Base-by-base conservation (phyloP, 1,140 invertebrate genomes). In the Achatina immaculata region DNA sequence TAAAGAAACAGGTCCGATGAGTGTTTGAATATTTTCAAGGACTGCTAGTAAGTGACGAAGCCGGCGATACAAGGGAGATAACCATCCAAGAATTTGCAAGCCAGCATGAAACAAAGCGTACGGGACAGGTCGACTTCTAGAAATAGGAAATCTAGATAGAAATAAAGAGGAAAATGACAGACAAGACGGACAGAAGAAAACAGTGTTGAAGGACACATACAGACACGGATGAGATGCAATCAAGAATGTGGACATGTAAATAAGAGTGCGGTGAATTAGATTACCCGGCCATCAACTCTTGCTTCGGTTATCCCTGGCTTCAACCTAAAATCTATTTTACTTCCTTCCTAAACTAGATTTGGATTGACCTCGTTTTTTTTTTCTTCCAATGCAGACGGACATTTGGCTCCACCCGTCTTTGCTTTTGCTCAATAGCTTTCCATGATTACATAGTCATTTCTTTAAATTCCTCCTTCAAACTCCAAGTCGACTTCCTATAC, bases 221-320 rank as follows among this genome's bases (percentile, higher is more conserved):
- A 40, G 43, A 31, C 71, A 48, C n/a, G 42, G 28, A 36, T 28
- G 74, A 36, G 74, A 76, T 34, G 74, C 74, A 76, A 76, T 76
- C 74, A 65, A 38, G 36, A 34, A 43, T 55, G 51, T 76, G 74
- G 74, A 76, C 51, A 76, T 76, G 74, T 76, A 76, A 76, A 76
- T 76, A 76, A 55, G 48, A 43, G 11, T 2, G 55, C 3, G 21
- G 36, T 62, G 74, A 76, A 76, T 76, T 65, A 55, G 51, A 76
- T 76, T 76, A 76, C 48, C 34, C 16, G 28, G 74, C 48, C 74
- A 76, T 76, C 74, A 55, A 38, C 74, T 24, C 28, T 21, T 45
- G 40, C 31, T 55, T 38, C 42, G 31, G 31, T 36, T 65, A 34
- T 62, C 74, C 31, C 6, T 24, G 28, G 51, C 55, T 65, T 36